Conservation (phyloP, 1,140 invertebrate species). For the Tetramorium alpestre region DNA sequence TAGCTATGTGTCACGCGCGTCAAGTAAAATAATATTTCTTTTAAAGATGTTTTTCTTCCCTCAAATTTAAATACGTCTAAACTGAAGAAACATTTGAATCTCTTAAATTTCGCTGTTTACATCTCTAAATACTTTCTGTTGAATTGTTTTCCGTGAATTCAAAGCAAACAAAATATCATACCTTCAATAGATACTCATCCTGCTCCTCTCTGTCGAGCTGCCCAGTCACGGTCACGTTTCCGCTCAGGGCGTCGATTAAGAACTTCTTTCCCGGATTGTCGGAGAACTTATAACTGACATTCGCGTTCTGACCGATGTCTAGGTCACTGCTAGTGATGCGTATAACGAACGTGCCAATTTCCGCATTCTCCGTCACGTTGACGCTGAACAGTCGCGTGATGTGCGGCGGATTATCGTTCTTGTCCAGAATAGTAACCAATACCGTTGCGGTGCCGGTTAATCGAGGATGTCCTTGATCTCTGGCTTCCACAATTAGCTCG, state of each 20-base stretch:
- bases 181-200: constrained; percentile 95
- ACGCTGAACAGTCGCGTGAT: constrained; percentile 97
- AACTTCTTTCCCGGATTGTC: constrained; percentile 96
- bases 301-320: constrained; percentile 95
- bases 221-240: constrained; percentile 96
- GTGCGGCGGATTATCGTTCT: constrained; percentile 97
- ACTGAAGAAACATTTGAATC: neutral
- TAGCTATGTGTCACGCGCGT: neutral
- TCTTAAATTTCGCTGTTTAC: neutral
- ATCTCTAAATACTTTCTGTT: neutral
- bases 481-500: constrained; percentile 93
- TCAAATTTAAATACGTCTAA: neutral
- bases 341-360: constrained; percentile 96
- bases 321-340: constrained; percentile 95
- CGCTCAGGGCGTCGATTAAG: constrained; percentile 93
- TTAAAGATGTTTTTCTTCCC: neutral
- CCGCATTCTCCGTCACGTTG: constrained; percentile 98
- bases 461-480: constrained; percentile 94
- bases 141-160: neutral
- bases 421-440: constrained; percentile 93
- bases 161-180: constrained; percentile 14
- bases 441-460: constrained; percentile 94
- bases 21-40: neutral
- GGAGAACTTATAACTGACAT: constrained; percentile 95
- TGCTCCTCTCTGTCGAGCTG: constrained; percentile 94